Conservation (phyloP, 1,140 invertebrate species). For the Drosophila rhopaloa region DNA sequence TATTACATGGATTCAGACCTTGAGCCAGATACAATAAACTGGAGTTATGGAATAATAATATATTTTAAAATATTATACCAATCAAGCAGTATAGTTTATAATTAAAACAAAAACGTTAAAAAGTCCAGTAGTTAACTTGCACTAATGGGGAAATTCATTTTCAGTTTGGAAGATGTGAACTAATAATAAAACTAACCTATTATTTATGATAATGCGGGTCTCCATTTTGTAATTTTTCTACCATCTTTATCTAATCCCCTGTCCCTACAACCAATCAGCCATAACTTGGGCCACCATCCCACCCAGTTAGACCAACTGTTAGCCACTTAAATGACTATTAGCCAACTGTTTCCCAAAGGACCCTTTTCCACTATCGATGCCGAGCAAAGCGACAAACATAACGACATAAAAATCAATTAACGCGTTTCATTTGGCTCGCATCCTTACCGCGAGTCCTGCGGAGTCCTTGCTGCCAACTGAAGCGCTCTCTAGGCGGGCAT, state of each 20-base stretch:
- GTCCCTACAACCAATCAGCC: conserved; percentile 2
- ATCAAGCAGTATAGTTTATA: too few species aligned
- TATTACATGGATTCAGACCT: too few species aligned
- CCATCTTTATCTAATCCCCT: not conserved
- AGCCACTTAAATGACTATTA: conserved; percentile 42
- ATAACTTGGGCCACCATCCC: conserved; percentile 9
- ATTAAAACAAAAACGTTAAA: too few species aligned
- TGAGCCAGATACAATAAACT: too few species aligned
- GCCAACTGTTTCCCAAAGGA: conserved; percentile 44
- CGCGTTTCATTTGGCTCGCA: conserved; percentile 60
- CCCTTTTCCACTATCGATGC: conserved; percentile 9
- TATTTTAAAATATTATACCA: too few species aligned
- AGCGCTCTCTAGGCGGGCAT: conserved; percentile 59
- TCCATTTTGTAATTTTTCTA: not conserved
- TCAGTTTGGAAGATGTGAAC: too few species aligned
- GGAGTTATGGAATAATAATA: too few species aligned
- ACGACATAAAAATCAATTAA: conserved; percentile 77
- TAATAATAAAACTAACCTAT: not conserved
- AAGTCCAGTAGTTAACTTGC: too few species aligned
- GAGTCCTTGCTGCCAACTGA: conserved; percentile 25
- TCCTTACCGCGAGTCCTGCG: conserved; percentile 27
- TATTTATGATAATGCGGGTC: not conserved
- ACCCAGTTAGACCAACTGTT: conserved; percentile 59
- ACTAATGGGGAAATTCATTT: too few species aligned
- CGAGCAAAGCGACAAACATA: conserved; percentile 27